phyloP scores from a whole-genome alignment of 2,888 invertebrate genomes.

The Camptogramma bilineatum region DNA sequence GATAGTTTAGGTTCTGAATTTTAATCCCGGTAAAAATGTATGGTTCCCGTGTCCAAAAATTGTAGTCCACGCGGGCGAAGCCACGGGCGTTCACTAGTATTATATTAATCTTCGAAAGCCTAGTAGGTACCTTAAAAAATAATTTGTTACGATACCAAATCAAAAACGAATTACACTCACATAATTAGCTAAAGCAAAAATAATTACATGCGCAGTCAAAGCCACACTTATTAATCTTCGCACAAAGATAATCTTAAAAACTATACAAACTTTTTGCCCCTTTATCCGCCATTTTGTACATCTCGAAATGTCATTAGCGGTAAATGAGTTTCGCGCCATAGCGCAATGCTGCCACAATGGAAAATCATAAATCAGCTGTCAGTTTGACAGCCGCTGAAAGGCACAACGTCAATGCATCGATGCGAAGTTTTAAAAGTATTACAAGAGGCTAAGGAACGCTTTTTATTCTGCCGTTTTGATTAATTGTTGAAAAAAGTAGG shows the following conservation, averaged over 20 bases:
- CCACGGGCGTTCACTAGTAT: too few relatives aligned
- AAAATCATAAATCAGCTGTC: conserved; percentile 81
- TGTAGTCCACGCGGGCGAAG: too few relatives aligned
- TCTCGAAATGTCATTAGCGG: conserved; percentile 79
- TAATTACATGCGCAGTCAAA: conserved; percentile 50
- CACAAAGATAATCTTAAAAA: conserved; percentile 58
- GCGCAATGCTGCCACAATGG: conserved; percentile 77
- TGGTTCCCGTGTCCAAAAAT: too few relatives aligned
- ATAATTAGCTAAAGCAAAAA: conserved; percentile 38
- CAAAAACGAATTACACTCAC: conserved; percentile 23
- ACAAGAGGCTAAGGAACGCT: conserved; percentile 45
- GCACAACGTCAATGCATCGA: conserved; percentile 80
- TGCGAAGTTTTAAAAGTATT: conserved; percentile 76
- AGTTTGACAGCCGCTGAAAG: conserved; percentile 81
- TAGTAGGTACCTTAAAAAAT: not conserved
- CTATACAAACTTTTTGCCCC: conserved; percentile 56
- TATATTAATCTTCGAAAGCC: too few relatives aligned
- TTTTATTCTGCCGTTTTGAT: conserved; percentile 66
- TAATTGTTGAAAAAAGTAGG: conserved; percentile 70
- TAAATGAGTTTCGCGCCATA: conserved; percentile 82
- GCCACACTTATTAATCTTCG: conserved; percentile 61
- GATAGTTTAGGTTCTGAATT: too few relatives aligned
- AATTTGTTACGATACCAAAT: conserved; percentile 19
- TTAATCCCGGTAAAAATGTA: too few relatives aligned
- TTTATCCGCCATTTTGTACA: conserved; percentile 73